These are phyloP conservation scores for Habrosyne pyritoides DNA, from an alignment of 2,888 invertebrate species.

Conservation along the genomic window DNA sequence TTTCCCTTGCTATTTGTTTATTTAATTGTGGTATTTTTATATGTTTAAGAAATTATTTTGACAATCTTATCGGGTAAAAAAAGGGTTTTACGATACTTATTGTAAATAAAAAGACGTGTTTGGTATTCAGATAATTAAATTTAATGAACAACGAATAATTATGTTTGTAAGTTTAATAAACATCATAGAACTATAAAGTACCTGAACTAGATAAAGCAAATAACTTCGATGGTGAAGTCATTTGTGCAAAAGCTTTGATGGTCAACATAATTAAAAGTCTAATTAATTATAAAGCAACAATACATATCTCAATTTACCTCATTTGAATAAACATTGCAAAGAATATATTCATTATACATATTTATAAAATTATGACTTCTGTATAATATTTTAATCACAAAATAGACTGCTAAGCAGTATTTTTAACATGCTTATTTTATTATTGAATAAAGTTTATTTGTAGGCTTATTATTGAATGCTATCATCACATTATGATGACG, in stretches of 20 bases:
- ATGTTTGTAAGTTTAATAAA: slow-evolving; percentile 6
- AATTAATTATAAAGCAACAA: background rate
- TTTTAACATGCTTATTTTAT: slow-evolving; percentile 17
- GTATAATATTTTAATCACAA: slow-evolving; percentile 29
- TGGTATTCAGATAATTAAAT: slow-evolving; percentile 34
- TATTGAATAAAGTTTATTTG: slow-evolving; percentile 10
- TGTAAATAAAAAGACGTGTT: slow-evolving; percentile 20
- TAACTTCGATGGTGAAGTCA: slow-evolving; percentile 6
- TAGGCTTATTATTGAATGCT: background rate
- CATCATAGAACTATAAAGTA: slow-evolving; percentile 2
- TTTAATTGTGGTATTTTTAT: too few species aligned
- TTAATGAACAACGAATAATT: slow-evolving; percentile 48
- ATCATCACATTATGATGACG: background rate
- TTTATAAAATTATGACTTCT: slow-evolving; percentile 29
- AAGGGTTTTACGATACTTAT: background rate
- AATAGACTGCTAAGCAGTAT: slow-evolving; percentile 53
- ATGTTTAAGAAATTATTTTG: too few species aligned
- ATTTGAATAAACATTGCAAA: background rate
- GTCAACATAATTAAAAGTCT: slow-evolving; percentile 6
- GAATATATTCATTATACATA: slow-evolving; percentile 28
- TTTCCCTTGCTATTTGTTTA: too few species aligned
- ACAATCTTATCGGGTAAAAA: too few species aligned
- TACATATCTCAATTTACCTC: background rate
- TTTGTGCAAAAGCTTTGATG: background rate
- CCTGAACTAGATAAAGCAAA: background rate